Evolutionary conservation across 2,113 vertebrate species (phyloP).

Genomic region (Tichodroma muraria): DNA sequence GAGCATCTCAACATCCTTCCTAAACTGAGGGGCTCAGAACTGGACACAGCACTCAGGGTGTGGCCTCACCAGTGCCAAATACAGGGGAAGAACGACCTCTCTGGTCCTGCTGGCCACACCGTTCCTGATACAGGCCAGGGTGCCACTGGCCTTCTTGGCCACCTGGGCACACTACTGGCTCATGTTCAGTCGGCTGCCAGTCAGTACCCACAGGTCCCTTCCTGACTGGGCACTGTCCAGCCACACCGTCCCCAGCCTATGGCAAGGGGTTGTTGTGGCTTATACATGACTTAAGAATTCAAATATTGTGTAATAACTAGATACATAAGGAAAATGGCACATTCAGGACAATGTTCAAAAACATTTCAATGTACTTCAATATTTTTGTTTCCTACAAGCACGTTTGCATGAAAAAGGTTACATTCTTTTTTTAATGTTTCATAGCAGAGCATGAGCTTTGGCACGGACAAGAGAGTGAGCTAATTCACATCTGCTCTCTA

Average conservation of each 20-base stretch:
- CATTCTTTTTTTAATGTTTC: neutral
- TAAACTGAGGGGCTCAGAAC: neutral
- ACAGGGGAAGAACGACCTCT: neutral
- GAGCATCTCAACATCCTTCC: neutral
- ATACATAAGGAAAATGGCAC: neutral
- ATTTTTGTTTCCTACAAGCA: neutral
- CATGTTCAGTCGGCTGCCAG: fast-evolving
- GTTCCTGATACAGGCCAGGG: neutral
- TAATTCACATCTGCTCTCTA: constrained; percentile 15
- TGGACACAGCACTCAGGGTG: neutral
- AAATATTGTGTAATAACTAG: neutral
- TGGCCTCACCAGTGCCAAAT: neutral
- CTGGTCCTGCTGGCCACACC: neutral
- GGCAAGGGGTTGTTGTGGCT: neutral
- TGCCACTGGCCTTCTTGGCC: neutral
- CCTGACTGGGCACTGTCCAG: neutral
- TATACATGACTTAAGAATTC: neutral
- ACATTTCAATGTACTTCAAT: neutral
- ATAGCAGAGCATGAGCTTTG: constrained; percentile 16
- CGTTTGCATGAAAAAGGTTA: neutral
- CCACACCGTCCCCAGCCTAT: neutral
- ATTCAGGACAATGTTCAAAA: neutral
- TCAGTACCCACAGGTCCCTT: neutral
- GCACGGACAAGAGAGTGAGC: neutral
- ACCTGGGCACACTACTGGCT: neutral